These are phyloP conservation scores for Coracias cyanogaster DNA, from an alignment of 2,797 vertebrate species.

Conservation along the genomic window DNA sequence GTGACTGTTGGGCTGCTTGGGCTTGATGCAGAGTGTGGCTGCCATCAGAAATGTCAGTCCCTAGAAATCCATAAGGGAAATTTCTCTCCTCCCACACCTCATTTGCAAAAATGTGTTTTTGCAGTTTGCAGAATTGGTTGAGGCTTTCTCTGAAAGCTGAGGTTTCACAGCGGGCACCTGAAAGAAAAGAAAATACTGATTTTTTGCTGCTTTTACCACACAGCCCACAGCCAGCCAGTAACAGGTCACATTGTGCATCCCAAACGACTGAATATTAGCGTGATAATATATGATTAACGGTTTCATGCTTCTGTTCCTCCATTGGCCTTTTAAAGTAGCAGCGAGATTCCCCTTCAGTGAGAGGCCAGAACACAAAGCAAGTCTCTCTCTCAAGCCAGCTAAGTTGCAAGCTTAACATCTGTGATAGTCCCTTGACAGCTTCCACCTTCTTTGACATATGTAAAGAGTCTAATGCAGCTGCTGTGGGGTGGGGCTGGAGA, in stretches of 20 bases:
- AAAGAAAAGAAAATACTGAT: neutral
- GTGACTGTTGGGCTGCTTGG: neutral
- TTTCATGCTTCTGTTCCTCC: neutral
- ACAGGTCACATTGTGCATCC: neutral
- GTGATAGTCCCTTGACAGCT: neutral
- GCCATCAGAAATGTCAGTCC: neutral
- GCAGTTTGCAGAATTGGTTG: neutral
- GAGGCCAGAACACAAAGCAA: neutral
- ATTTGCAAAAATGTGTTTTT: neutral
- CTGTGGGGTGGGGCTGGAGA: neutral
- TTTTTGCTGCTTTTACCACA: neutral
- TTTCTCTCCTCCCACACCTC: neutral
- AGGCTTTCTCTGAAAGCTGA: neutral
- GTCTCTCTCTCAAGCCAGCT: neutral
- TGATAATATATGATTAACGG: neutral
- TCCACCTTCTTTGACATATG: neutral
- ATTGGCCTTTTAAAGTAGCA: neutral
- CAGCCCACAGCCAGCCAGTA: neutral
- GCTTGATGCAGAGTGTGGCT: neutral
- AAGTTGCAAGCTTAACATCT: neutral
- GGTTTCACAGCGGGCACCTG: neutral
- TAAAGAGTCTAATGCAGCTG: neutral
- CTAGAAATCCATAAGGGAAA: neutral
- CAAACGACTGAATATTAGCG: neutral
- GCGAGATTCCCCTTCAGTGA: neutral